A percentile compares a stretch with the other conserved stretches of the same genome.
Conservation (phyloP, 2,113 vertebrate species). For the Thomomys bottae region DNA sequence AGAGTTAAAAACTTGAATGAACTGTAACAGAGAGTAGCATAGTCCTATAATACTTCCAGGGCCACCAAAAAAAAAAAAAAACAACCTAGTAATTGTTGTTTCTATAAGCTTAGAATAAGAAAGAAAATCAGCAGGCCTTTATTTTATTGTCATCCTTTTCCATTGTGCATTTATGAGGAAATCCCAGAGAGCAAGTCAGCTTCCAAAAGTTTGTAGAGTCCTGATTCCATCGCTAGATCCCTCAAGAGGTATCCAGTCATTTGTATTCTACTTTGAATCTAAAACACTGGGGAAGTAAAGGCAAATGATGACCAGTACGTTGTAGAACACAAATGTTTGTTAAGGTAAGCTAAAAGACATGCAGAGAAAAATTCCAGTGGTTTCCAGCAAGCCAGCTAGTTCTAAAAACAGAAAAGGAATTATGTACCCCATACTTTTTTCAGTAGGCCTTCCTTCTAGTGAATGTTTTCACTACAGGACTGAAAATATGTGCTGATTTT, state of each 20-base stretch:
- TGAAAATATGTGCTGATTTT: neutral
- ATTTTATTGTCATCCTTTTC: neutral
- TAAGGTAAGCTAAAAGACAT: neutral
- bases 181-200: neutral
- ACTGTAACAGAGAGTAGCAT: neutral
- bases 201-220: neutral
- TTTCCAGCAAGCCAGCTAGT: neutral
- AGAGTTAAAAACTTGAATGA: neutral
- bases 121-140: neutral
- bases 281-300: neutral
- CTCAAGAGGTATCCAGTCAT: neutral
- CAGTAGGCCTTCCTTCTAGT: neutral
- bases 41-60: neutral
- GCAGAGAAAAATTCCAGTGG: neutral
- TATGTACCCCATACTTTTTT: neutral
- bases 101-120: neutral
- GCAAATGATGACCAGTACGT: neutral
- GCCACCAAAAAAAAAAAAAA: neutral
- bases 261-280: neutral
- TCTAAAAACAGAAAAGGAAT: conserved; percentile 43
- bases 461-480: neutral
- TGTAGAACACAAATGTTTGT: neutral
- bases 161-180: neutral
- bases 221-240: neutral
- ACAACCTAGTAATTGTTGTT: conserved; percentile 13